Evolutionary conservation across 2,113 vertebrate genomes (phyloP).

Genomic region (Coptodon bakossiorum): DNA sequence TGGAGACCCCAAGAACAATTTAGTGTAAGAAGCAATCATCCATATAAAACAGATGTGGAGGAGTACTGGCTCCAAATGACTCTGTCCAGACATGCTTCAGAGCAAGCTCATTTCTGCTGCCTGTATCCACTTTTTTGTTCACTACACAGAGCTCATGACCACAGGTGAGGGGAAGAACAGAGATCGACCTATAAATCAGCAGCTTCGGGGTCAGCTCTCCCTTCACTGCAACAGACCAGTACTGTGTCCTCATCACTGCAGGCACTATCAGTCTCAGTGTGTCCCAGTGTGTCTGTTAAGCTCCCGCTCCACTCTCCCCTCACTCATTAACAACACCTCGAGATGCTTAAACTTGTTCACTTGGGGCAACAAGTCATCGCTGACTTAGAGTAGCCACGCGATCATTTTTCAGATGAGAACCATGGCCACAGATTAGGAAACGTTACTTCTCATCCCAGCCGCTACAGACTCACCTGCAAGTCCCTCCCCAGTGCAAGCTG

Average conservation of each 20-base stretch:
- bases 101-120: background rate
- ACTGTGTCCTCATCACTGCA: background rate
- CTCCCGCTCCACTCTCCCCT: background rate
- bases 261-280: background rate
- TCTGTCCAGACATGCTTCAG: background rate
- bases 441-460: rapidly evolving
- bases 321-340: background rate
- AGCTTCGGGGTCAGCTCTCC: background rate
- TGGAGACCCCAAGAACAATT: background rate
- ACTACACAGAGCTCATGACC: background rate
- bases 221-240: background rate
- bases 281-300: background rate
- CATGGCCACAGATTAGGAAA: background rate
- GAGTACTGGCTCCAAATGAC: background rate
- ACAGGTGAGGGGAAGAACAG: background rate
- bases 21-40: background rate
- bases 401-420: background rate
- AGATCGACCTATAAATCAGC: background rate
- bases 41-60: background rate
- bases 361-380: background rate
- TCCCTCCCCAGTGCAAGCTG: background rate
- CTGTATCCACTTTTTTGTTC: background rate
- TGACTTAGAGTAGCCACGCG: background rate
- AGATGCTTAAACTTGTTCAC: background rate
- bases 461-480: background rate